Evolutionary conservation across 2,113 vertebrate species (phyloP).

Genomic region (Rhynchomys soricoides): DNA sequence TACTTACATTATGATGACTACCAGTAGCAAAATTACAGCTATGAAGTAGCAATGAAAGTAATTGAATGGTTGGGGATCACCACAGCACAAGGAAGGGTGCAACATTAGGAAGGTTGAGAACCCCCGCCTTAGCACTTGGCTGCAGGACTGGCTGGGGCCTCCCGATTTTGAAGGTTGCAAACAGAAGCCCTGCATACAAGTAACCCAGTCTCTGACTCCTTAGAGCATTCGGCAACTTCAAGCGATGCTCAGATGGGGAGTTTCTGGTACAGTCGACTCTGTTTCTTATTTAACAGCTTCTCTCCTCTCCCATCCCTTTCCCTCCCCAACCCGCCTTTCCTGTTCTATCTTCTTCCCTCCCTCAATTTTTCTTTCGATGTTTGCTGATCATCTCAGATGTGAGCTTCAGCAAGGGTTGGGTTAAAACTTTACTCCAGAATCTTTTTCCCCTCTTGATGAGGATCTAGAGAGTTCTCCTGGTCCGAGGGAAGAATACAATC

Average conservation of each 20-base stretch:
- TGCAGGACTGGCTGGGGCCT: neutral
- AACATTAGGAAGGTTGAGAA: neutral
- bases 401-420: neutral
- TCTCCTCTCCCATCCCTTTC: neutral
- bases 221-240: neutral
- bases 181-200: neutral
- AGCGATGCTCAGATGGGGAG: neutral
- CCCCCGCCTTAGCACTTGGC: neutral
- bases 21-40: neutral
- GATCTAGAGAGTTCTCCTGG: neutral
- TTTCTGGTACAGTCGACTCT: neutral
- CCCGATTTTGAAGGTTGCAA: neutral
- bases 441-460: neutral
- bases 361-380: too few relatives aligned
- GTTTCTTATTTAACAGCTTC: neutral
- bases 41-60: neutral
- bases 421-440: neutral
- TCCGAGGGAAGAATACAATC: neutral
- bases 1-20: neutral
- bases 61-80: neutral
- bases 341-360: too few relatives aligned
- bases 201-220: neutral
- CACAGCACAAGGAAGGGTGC: neutral
- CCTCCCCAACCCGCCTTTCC: too few relatives aligned
- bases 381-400: neutral